Conservation (phyloP, 2,797 vertebrate species). For the Lepilemur septentrionalis region DNA sequence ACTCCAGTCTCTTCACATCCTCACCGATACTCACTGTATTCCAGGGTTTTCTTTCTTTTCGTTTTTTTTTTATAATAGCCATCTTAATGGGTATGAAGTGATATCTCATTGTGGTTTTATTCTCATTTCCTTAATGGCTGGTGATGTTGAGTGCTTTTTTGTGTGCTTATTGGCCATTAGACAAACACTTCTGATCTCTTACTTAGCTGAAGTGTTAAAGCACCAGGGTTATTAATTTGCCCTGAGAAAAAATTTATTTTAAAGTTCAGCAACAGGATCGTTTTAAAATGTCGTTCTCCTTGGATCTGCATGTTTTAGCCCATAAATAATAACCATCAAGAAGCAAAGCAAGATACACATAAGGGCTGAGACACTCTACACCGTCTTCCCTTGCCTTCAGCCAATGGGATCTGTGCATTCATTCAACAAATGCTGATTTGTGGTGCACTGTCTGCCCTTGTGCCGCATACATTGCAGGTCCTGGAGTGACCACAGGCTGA, state of each 20-base stretch:
- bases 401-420: neutral
- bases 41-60: neutral
- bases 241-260: neutral
- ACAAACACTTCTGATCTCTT: neutral
- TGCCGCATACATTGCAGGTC: neutral
- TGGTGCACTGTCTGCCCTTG: neutral
- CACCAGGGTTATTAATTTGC: neutral
- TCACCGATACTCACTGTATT: neutral
- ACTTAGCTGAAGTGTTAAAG: neutral
- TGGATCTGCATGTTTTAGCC: neutral
- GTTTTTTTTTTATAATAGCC: neutral
- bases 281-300: neutral
- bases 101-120: neutral
- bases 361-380: neutral
- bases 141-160: neutral
- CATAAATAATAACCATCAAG: neutral
- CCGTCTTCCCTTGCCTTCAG: neutral
- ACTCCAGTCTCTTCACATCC: neutral
- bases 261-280: neutral
- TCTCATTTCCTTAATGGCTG: neutral
- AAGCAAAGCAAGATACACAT: neutral
- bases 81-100: neutral
- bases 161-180: neutral
- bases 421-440: neutral
- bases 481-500: neutral